Evolutionary conservation across 2,113 vertebrate species (phyloP).

Genomic region (Vanacampus margaritifer): DNA sequence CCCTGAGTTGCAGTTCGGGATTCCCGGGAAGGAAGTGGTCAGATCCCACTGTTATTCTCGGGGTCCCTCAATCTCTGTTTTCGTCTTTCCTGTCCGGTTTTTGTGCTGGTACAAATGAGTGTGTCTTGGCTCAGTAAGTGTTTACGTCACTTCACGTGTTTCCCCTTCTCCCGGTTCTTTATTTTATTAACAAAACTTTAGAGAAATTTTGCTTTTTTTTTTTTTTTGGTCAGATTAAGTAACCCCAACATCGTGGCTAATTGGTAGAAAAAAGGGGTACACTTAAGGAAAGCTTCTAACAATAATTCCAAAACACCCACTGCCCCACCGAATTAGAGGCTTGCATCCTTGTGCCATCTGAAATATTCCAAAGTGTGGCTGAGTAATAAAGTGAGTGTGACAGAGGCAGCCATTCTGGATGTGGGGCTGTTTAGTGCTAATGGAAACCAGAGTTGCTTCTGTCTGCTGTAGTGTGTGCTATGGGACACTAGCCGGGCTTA

Average conservation of each 20-base stretch:
- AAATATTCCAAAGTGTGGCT: slow-evolving; percentile 70
- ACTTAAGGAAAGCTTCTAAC: slow-evolving; percentile 61
- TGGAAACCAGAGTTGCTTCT: slow-evolving; percentile 75
- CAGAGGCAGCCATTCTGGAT: slow-evolving; percentile 59
- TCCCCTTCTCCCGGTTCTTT: slow-evolving; percentile 51
- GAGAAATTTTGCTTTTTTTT: slow-evolving; percentile 54
- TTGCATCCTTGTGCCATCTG: slow-evolving; percentile 66
- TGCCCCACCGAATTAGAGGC: slow-evolving; percentile 55
- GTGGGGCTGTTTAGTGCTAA: slow-evolving; percentile 63
- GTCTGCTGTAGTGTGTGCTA: slow-evolving; percentile 58
- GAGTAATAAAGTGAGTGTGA: slow-evolving; percentile 76
- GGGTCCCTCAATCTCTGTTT: slow-evolving; percentile 52
- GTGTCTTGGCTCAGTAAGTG: slow-evolving; percentile 36
- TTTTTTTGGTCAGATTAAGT: slow-evolving; percentile 69
- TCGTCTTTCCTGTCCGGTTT: slow-evolving; percentile 35
- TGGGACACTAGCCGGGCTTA: slow-evolving; percentile 18
- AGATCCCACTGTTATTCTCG: slow-evolving; percentile 63
- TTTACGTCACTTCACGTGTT: slow-evolving; percentile 33
- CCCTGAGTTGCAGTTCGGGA: slow-evolving; percentile 63
- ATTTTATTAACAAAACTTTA: slow-evolving; percentile 64
- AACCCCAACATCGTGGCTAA: slow-evolving; percentile 64
- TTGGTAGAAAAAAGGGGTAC: slow-evolving; percentile 59
- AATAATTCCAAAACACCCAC: background rate
- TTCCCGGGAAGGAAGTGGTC: slow-evolving; percentile 74
- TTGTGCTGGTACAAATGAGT: slow-evolving; percentile 14